A percentile compares a stretch with the other conserved stretches of the same genome.
These are phyloP conservation scores for Semaprochilodus insignis DNA, from an alignment of 2,797 vertebrate species.

Conservation along the genomic window DNA sequence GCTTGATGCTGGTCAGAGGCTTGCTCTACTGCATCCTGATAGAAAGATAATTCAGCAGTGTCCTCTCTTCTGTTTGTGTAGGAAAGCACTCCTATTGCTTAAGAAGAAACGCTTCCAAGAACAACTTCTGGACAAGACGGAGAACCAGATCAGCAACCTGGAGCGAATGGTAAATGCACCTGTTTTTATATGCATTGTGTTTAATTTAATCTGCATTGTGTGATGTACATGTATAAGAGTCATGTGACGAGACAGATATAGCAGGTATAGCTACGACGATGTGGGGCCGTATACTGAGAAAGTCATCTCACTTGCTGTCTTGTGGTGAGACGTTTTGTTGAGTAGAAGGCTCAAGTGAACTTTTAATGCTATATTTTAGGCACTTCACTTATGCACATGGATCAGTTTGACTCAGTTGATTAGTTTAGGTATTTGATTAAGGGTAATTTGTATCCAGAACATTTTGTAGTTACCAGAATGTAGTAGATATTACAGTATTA, in stretches of 20 bases:
- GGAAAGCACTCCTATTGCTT: slow-evolving; percentile 90
- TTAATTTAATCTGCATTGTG: not conserved
- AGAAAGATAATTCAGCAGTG: not conserved
- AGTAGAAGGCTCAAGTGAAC: too few species aligned
- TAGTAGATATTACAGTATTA: too few species aligned
- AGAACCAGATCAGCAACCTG: slow-evolving; percentile 94
- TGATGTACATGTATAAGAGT: too few species aligned
- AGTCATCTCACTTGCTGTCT: not conserved
- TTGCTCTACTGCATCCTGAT: not conserved
- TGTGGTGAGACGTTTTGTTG: not conserved
- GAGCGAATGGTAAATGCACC: slow-evolving; percentile 87
- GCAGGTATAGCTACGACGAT: too few species aligned
- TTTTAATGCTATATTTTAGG: not conserved
- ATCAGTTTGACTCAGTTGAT: too few species aligned
- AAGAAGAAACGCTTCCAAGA: slow-evolving; percentile 97
- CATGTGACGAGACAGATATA: not conserved
- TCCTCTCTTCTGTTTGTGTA: slow-evolving; percentile 60
- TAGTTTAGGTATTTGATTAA: too few species aligned
- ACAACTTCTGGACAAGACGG: slow-evolving; percentile 91
- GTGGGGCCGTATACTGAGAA: not conserved
- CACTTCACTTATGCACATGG: too few species aligned
- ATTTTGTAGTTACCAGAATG: too few species aligned
- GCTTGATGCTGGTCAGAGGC: not conserved
- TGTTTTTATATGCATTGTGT: not conserved
- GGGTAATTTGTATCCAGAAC: too few species aligned